A percentile compares a stretch with the other conserved stretches of the same genome.
These are phyloP conservation scores for Timema cristinae DNA, from an alignment of 2,888 invertebrate species.

Conservation along the genomic window DNA sequence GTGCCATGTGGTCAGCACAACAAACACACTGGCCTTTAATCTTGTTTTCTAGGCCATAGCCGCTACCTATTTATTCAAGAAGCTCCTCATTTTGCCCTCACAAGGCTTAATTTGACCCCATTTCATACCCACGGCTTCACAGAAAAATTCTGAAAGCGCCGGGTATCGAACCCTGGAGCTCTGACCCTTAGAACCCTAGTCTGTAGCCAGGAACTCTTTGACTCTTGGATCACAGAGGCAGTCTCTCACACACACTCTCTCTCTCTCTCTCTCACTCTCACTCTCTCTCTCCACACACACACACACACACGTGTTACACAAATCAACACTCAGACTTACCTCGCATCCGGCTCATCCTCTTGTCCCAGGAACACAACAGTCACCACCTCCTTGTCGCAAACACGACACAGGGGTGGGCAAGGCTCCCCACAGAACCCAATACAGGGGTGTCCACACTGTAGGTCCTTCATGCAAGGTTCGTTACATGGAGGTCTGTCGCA, in stretches of 20 bases:
- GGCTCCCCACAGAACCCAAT: conserved; percentile 69
- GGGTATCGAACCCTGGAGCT: background rate
- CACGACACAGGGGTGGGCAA: conserved; percentile 57
- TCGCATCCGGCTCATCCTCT: conserved; percentile 54
- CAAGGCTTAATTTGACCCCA: background rate
- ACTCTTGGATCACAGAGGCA: too few relatives aligned
- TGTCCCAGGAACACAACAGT: conserved; percentile 45
- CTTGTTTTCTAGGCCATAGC: too few relatives aligned
- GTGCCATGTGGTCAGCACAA: too few relatives aligned
- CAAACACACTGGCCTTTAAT: too few relatives aligned
- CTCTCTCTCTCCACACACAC: background rate
- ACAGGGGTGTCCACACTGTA: conserved; percentile 58
- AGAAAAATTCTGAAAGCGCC: background rate
- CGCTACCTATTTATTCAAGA: too few relatives aligned
- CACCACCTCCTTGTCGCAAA: conserved; percentile 51
- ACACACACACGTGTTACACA: background rate
- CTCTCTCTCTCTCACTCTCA: too few relatives aligned
- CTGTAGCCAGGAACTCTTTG: background rate
- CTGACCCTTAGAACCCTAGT: too few relatives aligned
- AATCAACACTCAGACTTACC: conserved; percentile 38
- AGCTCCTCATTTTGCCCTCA: too few relatives aligned
- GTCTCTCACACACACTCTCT: too few relatives aligned
- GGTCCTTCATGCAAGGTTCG: conserved; percentile 43
- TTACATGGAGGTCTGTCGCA: conserved; percentile 49
- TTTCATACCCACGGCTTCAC: background rate